Base-by-base conservation (phyloP, 2,797 vertebrate species). In the Pagetopsis macropterus region DNA sequence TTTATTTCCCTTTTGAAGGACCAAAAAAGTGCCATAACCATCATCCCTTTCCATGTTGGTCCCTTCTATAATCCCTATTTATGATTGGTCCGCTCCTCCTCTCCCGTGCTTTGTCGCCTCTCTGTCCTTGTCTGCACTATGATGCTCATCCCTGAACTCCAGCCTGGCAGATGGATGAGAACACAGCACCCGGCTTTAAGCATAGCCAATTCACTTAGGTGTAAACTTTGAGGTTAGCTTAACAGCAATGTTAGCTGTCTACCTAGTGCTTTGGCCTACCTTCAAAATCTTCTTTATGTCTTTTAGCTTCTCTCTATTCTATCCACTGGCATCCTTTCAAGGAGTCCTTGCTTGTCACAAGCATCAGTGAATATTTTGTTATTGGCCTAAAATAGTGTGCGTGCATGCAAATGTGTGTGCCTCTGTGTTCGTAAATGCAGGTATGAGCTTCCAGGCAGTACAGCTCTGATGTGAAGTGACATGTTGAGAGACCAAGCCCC, bases 391-490 rank as follows among this genome's bases (percentile, higher is more conserved):
- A 17, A 57, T 46, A 60, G 19, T 62, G 54, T 76, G 63, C 2
- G 16, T 55, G 78, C 56, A 72, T 82, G 65, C 45, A 70, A 43
- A 63, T 51, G 21, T 74, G 69, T 72, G 60, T 51, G 27, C 68
- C 65, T 72, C 10, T 81, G 72, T 84, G 66, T 83, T 70, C 82
- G 57, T 72, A 73, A 82, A 81, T 72, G 81, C 85, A 91, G 90
- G 87, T 91, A 84, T 69, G 46, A 44, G 79, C 79, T 88, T 79
- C 63, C 63, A 78, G 89, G 79, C 82, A 69, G 46, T 21, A 21
- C 64, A 74, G 70, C 60, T 44, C 83, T 90, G 86, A 91, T 91
- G 73, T 80, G 81, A 91, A 81, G 77, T 89, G 90, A 90, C 90
- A 88, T 75, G 71, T 84, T 75, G 81, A 87, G 84, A 79, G 85